Base-by-base conservation (phyloP, 2,113 vertebrate genomes). In the Butorides virescens region DNA sequence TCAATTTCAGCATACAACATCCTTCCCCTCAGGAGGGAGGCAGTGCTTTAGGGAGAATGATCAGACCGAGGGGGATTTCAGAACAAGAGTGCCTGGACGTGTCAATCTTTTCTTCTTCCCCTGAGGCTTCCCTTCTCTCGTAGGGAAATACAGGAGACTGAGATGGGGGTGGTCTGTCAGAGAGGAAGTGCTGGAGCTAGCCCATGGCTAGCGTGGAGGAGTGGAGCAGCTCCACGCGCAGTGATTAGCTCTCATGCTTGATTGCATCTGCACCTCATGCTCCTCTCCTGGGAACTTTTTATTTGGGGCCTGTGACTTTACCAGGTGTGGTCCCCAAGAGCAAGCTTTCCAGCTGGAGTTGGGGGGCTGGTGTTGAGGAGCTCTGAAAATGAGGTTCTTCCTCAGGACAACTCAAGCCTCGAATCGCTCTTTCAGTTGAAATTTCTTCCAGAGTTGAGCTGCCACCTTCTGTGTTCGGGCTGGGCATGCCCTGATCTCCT, bases 91-190 rank as follows among this genome's bases (percentile, higher is more conserved):
- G 1, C 52, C 23, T 22, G 8, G 30, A 47, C n/a, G 56, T 79
- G 67, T 34, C 22, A 26, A 39, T 23, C 49, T 39, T 55, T 15
- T 18, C 49, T 34, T 63, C 11, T 30, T 58, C 32, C n/a, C 61
- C 9, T 11, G 34, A 44, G 25, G 49, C 29, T 71, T 73, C 30
- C 27, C 49, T 29, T 10, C 50, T 29, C 29, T 37, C 34, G 22
- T 23, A 30, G 30, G 29, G 32, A 23, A 14, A 15, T 53, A 16
- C 20, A 46, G 50, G 42, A 63, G 49, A 12, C 70, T 50, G 63
- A 29, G 37, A 10, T 73, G 59, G 97, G 96, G 96, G 92, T 95
- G 94, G 96, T 94, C 92, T 80, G 63, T 47, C 13, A 14, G 90
- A 73, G 68, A 94, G 93, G 91, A 91, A 90, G 39, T 66, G 63